A percentile compares a stretch with the other conserved stretches of the same genome.
phyloP scores from a whole-genome alignment of 2,113 vertebrate species.

The Gorilla gorilla region DNA sequence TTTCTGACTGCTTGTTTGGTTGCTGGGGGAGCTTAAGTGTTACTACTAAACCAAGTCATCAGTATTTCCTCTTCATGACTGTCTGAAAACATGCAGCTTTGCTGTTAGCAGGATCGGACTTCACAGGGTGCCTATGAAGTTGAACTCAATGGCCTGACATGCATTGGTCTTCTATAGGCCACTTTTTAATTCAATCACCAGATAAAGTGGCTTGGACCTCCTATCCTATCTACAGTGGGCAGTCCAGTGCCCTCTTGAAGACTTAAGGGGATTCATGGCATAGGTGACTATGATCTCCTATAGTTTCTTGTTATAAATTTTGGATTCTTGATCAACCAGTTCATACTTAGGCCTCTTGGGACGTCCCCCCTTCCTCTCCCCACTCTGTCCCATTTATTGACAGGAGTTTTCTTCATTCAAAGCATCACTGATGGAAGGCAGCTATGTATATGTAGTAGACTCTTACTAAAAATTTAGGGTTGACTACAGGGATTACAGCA shows the following conservation, averaged over 20 bases:
- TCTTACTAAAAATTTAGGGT: background rate
- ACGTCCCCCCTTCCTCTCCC: background rate
- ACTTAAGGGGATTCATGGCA: background rate
- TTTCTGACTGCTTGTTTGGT: background rate
- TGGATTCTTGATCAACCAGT: background rate
- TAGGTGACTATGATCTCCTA: background rate
- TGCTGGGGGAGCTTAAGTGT: background rate
- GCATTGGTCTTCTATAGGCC: background rate
- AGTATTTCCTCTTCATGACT: background rate
- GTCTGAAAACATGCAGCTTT: background rate
- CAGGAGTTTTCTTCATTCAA: background rate
- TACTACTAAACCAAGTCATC: background rate
- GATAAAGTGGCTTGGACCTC: background rate
- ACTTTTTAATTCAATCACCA: background rate
- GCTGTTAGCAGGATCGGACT: background rate
- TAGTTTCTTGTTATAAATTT: background rate
- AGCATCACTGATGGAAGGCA: background rate
- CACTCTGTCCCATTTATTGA: background rate
- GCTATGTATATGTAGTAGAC: background rate
- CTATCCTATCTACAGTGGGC: background rate
- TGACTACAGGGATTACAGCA: background rate
- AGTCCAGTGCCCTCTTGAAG: background rate
- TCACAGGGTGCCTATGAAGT: background rate
- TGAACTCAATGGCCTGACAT: background rate
- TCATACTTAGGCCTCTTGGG: background rate